A percentile compares a stretch with the other conserved stretches of the same genome.
phyloP scores from a whole-genome alignment of 2,797 vertebrate species.

The Botia almorhae region DNA sequence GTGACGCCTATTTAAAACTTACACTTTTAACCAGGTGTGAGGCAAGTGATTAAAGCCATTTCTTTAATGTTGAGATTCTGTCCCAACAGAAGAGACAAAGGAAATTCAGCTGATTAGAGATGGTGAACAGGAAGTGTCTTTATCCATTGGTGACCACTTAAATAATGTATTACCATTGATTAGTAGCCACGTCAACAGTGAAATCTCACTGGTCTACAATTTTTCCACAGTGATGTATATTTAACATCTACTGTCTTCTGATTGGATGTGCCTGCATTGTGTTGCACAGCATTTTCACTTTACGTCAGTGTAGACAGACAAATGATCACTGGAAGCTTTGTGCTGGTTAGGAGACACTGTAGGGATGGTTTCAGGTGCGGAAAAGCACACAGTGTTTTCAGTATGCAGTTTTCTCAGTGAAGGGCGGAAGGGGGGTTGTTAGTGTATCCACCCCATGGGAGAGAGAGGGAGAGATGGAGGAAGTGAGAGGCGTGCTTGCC shows the following conservation, averaged over 20 bases:
- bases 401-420: slow-evolving; percentile 8
- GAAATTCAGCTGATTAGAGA: not conserved
- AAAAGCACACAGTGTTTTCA: slow-evolving; percentile 26
- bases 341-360: not conserved
- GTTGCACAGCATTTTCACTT: not conserved
- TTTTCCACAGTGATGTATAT: not conserved
- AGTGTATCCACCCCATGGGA: slow-evolving; percentile 32
- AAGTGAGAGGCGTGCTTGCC: slow-evolving; percentile 57
- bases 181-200: not conserved
- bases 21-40: not conserved
- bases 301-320: not conserved
- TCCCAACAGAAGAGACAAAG: too few relatives aligned
- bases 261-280: not conserved
- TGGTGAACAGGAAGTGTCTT: too few relatives aligned
- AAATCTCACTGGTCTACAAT: not conserved
- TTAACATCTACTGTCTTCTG: not conserved
- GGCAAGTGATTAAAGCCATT: not conserved
- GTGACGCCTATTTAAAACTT: not conserved
- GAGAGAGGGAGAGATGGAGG: slow-evolving; percentile 30
- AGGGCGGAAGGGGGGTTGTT: slow-evolving; percentile 30
- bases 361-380: slow-evolving; percentile 5
- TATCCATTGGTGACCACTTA: too few relatives aligned
- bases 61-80: too few relatives aligned
- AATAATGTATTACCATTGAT: too few relatives aligned
- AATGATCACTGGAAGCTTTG: not conserved